These are phyloP conservation scores for Xenops minutus DNA, from an alignment of 2,797 vertebrate genomes.

Conservation along the genomic window DNA sequence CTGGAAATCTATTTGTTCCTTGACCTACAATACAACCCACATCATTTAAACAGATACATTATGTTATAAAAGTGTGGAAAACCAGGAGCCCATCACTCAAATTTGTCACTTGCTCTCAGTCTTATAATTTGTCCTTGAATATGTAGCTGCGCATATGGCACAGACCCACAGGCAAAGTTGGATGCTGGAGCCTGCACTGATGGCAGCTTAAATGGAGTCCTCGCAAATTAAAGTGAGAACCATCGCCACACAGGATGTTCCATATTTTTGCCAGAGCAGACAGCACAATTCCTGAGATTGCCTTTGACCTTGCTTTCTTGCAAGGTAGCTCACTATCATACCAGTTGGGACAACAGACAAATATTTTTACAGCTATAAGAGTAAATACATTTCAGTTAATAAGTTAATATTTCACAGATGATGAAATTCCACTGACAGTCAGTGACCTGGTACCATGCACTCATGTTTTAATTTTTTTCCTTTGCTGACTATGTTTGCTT, in stretches of 20 bases:
- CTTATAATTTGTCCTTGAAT: conserved; percentile 49
- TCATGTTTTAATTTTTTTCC: conserved; percentile 17
- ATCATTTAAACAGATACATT: background rate
- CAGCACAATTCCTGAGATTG: conserved; percentile 10
- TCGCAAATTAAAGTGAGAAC: conserved; percentile 27
- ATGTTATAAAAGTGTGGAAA: background rate
- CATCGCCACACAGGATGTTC: background rate
- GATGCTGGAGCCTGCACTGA: conserved; percentile 29
- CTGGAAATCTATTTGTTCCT: background rate
- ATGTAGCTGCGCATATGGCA: conserved; percentile 53
- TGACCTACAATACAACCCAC: background rate
- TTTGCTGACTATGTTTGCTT: conserved; percentile 51
- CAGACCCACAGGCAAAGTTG: conserved; percentile 59
- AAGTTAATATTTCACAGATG: conserved; percentile 67
- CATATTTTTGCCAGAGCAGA: conserved; percentile 10
- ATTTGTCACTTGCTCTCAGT: conserved; percentile 41
- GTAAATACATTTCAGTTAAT: conserved; percentile 51
- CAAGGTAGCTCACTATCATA: background rate
- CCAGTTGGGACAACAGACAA: conserved; percentile 41
- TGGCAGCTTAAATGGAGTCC: conserved; percentile 12
- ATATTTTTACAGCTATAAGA: conserved; percentile 56
- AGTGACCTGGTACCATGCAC: conserved; percentile 40
- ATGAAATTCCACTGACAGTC: conserved; percentile 53
- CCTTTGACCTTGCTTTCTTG: conserved; percentile 46
- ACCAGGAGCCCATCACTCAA: conserved; percentile 47